Conservation (phyloP, 2,113 vertebrate genomes). For the Eptesicus fuscus region DNA sequence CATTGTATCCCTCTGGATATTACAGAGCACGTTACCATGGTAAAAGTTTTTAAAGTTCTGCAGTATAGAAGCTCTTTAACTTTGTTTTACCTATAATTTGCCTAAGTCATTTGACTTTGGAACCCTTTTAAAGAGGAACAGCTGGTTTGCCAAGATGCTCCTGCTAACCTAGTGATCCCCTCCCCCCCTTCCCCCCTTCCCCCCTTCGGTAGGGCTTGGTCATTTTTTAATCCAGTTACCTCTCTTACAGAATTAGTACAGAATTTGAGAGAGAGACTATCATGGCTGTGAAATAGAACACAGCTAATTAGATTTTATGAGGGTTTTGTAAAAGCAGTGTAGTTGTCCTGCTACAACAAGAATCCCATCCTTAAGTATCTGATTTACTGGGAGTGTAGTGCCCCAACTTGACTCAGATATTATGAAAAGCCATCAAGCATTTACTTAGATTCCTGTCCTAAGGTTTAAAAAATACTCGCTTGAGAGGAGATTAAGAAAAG, state of each 20-base stretch:
- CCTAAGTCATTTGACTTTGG: not conserved
- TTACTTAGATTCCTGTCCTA: not conserved
- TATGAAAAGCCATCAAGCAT: not conserved
- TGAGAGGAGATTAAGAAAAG: not conserved
- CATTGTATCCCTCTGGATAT: not conserved
- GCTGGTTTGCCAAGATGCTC: not conserved
- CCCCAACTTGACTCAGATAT: not conserved
- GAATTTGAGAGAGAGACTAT: not conserved
- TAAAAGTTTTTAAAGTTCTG: not conserved
- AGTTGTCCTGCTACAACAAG: not conserved
- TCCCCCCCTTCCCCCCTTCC: too few species aligned
- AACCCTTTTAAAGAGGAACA: not conserved
- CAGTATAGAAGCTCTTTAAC: not conserved
- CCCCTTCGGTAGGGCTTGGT: not conserved
- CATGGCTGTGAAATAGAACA: not conserved
- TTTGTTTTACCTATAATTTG: constrained; percentile 14
- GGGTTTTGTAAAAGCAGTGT: not conserved
- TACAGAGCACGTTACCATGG: not conserved
- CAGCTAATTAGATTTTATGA: not conserved
- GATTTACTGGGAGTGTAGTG: not conserved
- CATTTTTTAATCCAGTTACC: not conserved
- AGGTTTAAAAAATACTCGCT: not conserved
- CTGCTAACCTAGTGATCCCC: not conserved
- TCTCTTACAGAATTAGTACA: not conserved
- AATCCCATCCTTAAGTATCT: not conserved